Conservation (phyloP, 2,797 vertebrate genomes). For the Hippoglossus hippoglossus region DNA sequence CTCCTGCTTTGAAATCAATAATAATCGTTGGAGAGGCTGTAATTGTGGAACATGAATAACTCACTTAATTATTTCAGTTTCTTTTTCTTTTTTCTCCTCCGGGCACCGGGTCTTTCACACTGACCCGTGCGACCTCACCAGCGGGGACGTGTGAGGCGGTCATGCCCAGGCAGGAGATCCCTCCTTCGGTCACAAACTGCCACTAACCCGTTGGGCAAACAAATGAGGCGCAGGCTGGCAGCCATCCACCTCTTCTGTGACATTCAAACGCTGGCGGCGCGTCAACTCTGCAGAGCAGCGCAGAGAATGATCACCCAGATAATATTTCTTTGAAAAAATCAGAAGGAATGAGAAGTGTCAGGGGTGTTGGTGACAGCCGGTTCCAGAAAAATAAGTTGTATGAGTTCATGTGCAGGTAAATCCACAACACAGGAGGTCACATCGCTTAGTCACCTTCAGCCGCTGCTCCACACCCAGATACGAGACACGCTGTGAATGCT, state of each 20-base stretch:
- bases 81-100: background rate
- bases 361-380: background rate
- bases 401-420: background rate
- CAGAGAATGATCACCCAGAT: conserved; percentile 8
- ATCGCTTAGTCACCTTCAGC: conserved; percentile 5
- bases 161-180: background rate
- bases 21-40: conserved; percentile 45
- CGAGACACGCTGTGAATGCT: conserved; percentile 61
- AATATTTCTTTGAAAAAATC: background rate
- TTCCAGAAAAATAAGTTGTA: too few relatives aligned
- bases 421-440: too few relatives aligned
- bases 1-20: conserved; percentile 45
- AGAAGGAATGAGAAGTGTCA: background rate
- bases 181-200: conserved; percentile 27
- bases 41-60: conserved; percentile 61
- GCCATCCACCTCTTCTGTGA: conserved; percentile 33
- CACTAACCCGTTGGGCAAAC: conserved; percentile 8
- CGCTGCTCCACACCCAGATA: conserved; percentile 18
- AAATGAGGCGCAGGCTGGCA: conserved; percentile 27
- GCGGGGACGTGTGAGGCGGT: conserved; percentile 13
- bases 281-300: conserved; percentile 21
- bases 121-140: conserved; percentile 48
- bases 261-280: conserved; percentile 49
- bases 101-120: conserved; percentile 12
- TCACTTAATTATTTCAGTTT: conserved; percentile 41